These are phyloP conservation scores for Diachasmimorpha longicaudata DNA, from an alignment of 1,140 invertebrate species.

Conservation along the genomic window DNA sequence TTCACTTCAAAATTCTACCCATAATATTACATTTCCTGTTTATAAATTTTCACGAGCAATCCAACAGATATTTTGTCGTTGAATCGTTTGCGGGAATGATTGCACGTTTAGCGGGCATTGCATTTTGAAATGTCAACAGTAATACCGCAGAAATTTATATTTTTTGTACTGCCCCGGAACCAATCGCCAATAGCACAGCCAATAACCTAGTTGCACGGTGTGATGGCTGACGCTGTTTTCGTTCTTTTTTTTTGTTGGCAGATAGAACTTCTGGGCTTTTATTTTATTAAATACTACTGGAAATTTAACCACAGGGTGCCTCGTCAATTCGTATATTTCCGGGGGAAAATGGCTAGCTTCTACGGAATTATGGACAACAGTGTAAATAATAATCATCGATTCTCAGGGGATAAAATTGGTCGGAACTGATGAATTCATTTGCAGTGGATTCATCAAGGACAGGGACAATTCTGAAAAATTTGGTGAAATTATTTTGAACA, in stretches of 20 bases:
- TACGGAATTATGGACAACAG: background rate
- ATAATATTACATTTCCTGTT: background rate
- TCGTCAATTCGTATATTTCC: background rate
- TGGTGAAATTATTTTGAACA: background rate
- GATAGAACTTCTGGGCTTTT: too few relatives aligned
- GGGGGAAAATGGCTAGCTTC: background rate
- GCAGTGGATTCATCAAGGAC: background rate
- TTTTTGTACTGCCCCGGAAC: background rate
- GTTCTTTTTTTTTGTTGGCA: too few relatives aligned
- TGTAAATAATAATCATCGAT: background rate
- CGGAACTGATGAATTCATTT: background rate
- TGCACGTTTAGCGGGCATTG: slow-evolving; percentile 10
- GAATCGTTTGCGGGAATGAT: slow-evolving; percentile 1
- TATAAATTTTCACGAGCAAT: slow-evolving; percentile 6
- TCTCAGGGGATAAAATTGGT: background rate
- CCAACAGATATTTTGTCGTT: background rate
- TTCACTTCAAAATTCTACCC: background rate
- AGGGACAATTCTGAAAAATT: background rate
- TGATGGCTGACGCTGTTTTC: background rate
- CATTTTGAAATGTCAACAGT: slow-evolving; percentile 13
- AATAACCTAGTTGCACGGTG: background rate
- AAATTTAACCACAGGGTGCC: too few relatives aligned
- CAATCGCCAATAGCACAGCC: background rate
- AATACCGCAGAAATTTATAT: slow-evolving; percentile 12
- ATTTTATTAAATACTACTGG: too few relatives aligned